Base-by-base conservation (phyloP, 2,888 invertebrate genomes). In the Orgyia antiqua region DNA sequence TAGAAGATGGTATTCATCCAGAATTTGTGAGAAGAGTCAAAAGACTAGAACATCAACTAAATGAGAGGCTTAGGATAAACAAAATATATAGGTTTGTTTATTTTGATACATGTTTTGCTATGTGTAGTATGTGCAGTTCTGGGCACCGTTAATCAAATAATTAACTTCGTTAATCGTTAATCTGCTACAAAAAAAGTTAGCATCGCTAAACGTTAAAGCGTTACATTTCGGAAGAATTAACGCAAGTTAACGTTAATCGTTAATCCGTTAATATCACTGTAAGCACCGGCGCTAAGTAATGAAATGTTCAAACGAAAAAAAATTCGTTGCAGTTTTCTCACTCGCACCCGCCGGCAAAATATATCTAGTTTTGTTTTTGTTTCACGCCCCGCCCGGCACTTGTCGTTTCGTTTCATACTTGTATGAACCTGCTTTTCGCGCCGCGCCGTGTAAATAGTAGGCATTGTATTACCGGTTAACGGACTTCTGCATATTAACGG, bases 11-110 rank as follows among this genome's bases (percentile, higher is more conserved):
- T 0, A 89, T 91, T 0, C 94, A 97, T 68, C 93, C 95, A 0
- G 98, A 98, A 56, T 97, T 94, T 62, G 88, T 93, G 48, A 90
- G 93, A 45, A 89, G 93, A 57, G 87, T 96, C 1, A 94, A 94
- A 62, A 91, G 93, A 60, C 78, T 98, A 10, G 96, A 97, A 52
- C 89, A 90, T 39, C 92, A 93, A 45, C 91, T 93, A 44, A 92
- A 92, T 51, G 97, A 97, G 68, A 88, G 96, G 52, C 84, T 94
- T 13, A 84, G 93, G 9, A 70, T 95, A 13, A 96, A 95, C 71
- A 89, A 89, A 56, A 91, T 94, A 54, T 91, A 82, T 51, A 86
- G 79, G 86, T 84, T 36, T 12, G 4, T 1, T 13, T 10, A 11
- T 10, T 9, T 52, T 12, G 4, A 11, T n/a, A n/a, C n/a, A n/a